Conservation (phyloP, 2,113 vertebrate genomes). For the Eudorcas thomsonii region DNA sequence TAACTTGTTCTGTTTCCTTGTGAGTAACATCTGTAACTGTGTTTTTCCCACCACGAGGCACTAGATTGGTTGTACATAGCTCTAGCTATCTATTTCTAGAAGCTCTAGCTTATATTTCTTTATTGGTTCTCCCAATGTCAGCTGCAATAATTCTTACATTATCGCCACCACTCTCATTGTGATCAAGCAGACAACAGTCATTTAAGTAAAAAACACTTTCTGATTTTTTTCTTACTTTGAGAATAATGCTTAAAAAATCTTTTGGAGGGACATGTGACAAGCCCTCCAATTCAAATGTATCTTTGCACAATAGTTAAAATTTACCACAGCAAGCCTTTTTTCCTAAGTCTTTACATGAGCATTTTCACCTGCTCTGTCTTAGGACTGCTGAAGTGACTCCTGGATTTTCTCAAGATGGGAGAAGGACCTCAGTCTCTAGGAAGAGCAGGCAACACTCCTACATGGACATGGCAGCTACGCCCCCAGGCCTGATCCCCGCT, state of each 20-base stretch:
- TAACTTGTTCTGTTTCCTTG: not conserved
- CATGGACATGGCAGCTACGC: fast-evolving
- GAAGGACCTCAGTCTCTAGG: slow-evolving; percentile 44
- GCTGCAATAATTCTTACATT: not conserved
- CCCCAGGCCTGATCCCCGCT: fast-evolving
- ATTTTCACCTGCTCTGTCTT: slow-evolving; percentile 1
- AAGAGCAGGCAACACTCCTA: not conserved
- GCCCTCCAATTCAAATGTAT: slow-evolving; percentile 49
- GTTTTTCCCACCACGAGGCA: not conserved
- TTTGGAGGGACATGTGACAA: slow-evolving; percentile 66
- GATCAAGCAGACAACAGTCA: slow-evolving; percentile 16
- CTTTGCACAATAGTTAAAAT: slow-evolving; percentile 36
- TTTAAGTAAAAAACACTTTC: slow-evolving; percentile 41
- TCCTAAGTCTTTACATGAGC: not conserved
- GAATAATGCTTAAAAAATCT: slow-evolving; percentile 5
- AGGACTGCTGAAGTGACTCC: not conserved
- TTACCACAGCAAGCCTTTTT: slow-evolving; percentile 31
- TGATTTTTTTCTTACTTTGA: slow-evolving; percentile 43
- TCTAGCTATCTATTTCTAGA: not conserved
- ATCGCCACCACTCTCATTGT: slow-evolving; percentile 3
- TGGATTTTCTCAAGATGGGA: not conserved
- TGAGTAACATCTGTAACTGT: not conserved
- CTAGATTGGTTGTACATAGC: fast-evolving
- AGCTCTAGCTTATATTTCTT: not conserved
- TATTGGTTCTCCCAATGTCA: not conserved